phyloP scores from a whole-genome alignment of 2,113 vertebrate genomes.

The Peromyscus californicus region DNA sequence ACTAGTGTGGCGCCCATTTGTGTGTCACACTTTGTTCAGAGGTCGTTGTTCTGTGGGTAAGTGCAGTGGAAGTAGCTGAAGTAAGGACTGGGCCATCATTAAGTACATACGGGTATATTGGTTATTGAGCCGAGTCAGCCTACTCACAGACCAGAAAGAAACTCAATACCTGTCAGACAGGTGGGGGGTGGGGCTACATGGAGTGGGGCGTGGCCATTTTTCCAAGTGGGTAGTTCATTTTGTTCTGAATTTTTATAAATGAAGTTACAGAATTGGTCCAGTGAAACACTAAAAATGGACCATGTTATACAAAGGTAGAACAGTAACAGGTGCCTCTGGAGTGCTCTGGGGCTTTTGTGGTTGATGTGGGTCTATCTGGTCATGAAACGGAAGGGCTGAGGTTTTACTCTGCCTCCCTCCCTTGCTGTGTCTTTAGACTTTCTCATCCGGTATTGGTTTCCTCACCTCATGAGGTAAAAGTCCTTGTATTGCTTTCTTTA shows the following conservation, averaged over 20 bases:
- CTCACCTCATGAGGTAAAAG: neutral
- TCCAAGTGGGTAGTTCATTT: neutral
- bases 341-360: neutral
- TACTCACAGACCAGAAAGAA: neutral
- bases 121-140: neutral
- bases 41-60: neutral
- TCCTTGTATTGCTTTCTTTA: slow-evolving; percentile 29
- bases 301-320: neutral
- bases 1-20: neutral
- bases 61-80: neutral
- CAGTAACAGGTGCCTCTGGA: neutral
- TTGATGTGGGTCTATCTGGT: neutral
- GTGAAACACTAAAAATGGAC: neutral
- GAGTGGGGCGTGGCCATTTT: neutral
- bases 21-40: neutral
- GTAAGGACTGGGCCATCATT: neutral
- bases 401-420: neutral
- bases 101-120: no score
- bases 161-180: neutral
- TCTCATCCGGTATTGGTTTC: neutral
- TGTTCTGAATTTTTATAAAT: slow-evolving; percentile 33
- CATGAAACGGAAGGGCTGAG: neutral
- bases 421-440: neutral
- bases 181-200: neutral
- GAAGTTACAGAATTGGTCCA: neutral